Evolutionary conservation across 2,888 invertebrate genomes (phyloP).

Genomic region (Pecten maximus): DNA sequence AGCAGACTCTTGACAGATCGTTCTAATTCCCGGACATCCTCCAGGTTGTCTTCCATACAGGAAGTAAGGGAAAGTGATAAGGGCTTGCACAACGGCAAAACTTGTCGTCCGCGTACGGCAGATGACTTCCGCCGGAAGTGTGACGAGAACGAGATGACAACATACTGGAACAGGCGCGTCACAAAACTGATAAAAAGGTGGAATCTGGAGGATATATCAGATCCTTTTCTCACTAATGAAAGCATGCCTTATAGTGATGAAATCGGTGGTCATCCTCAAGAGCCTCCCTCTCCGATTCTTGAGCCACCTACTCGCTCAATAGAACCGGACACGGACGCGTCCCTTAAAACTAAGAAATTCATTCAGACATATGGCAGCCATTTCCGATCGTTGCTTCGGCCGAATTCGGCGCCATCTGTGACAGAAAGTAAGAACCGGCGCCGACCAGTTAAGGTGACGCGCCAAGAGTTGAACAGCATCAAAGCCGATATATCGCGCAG

Average conservation of each 20-base stretch:
- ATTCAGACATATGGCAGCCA: slow-evolving; percentile 47
- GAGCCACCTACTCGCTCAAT: background rate
- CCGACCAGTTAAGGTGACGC: slow-evolving; percentile 40
- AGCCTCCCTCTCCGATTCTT: background rate
- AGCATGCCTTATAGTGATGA: background rate
- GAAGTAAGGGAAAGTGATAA: background rate
- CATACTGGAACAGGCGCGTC: slow-evolving; percentile 49
- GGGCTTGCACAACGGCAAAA: background rate
- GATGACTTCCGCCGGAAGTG: slow-evolving; percentile 46
- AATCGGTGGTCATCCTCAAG: background rate
- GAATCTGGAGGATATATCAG: slow-evolving; percentile 48
- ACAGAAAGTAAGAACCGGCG: slow-evolving; percentile 1
- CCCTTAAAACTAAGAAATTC: slow-evolving; percentile 41
- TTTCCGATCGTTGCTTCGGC: slow-evolving; percentile 46
- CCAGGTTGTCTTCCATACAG: background rate
- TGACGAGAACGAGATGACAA: slow-evolving; percentile 49
- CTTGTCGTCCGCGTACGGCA: slow-evolving; percentile 48
- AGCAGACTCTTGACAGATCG: background rate
- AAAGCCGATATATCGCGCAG: slow-evolving; percentile 47
- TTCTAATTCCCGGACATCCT: background rate
- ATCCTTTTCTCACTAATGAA: slow-evolving; percentile 36
- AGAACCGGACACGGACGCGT: slow-evolving; percentile 36
- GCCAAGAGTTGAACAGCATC: slow-evolving; percentile 50
- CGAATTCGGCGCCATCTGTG: slow-evolving; percentile 1
- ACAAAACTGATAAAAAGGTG: slow-evolving; percentile 44